Evolutionary conservation across 1,140 invertebrate genomes (phyloP).

Genomic region (Drosophila fuyamai): DNA sequence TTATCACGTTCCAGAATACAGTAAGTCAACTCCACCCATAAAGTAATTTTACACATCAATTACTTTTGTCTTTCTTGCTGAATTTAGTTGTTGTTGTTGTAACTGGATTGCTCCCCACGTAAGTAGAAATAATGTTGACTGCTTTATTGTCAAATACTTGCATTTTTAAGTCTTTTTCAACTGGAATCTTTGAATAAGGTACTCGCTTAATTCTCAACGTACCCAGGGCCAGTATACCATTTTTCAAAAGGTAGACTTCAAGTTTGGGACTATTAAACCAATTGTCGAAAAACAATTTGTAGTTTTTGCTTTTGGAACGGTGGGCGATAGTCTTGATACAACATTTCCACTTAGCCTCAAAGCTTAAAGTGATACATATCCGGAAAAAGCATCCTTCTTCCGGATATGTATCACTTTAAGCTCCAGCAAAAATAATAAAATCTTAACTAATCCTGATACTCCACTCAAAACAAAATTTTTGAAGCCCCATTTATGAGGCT

Average conservation of each 20-base stretch:
- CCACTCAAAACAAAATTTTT: slow-evolving; percentile 1
- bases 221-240: slow-evolving; percentile 54
- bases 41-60: no score
- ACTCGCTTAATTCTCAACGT: slow-evolving; percentile 74
- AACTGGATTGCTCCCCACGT: no score
- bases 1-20: no score
- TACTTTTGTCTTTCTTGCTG: no score
- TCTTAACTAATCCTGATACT: neutral
- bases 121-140: no score
- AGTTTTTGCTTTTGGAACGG: slow-evolving; percentile 64
- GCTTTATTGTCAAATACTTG: no score
- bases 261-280: slow-evolving; percentile 76
- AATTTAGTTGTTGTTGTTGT: no score
- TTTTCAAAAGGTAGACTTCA: slow-evolving; percentile 65
- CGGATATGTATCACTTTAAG: neutral
- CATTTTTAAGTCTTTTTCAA: slow-evolving; percentile 11
- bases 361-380: no score
- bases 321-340: slow-evolving; percentile 7
- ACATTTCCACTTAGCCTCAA: no score
- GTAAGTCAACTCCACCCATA: no score
- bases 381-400: no score
- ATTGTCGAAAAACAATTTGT: slow-evolving; percentile 83
- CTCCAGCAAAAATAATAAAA: neutral
- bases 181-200: neutral
- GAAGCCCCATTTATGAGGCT: neutral